Percentiles rank a stretch among this genome's conserved stretches.
These are phyloP conservation scores for Struthio camelus DNA, from an alignment of 2,113 vertebrate genomes.

Conservation along the genomic window DNA sequence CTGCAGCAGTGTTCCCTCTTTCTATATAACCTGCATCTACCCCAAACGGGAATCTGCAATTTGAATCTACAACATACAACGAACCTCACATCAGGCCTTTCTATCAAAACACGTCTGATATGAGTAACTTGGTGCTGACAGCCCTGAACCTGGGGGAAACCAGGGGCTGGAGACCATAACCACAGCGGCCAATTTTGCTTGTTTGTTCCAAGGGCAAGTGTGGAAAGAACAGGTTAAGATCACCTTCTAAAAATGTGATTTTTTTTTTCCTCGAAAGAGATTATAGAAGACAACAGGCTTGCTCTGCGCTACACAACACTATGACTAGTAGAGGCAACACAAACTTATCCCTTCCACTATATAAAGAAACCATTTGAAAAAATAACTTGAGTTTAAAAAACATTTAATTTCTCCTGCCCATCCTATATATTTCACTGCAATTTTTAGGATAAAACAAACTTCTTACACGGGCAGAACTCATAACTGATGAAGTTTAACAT, in stretches of 20 bases:
- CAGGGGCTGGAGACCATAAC: neutral
- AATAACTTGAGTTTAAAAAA: neutral
- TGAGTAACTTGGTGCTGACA: neutral
- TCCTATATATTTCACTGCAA: rapidly evolving
- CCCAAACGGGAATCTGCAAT: neutral
- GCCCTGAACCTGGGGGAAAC: neutral
- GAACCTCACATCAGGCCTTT: neutral
- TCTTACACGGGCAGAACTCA: neutral
- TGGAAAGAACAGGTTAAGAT: neutral
- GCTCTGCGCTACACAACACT: too few relatives aligned
- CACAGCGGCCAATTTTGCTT: too few relatives aligned
- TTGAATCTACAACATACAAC: neutral
- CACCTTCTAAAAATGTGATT: too few relatives aligned
- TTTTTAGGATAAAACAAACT: neutral
- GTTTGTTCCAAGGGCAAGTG: too few relatives aligned
- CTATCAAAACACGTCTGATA: neutral
- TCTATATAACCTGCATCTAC: neutral
- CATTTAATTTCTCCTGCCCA: neutral
- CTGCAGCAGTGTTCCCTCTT: neutral
- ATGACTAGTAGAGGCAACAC: neutral
- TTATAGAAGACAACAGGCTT: too few relatives aligned
- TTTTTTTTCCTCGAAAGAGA: too few relatives aligned
- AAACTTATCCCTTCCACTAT: neutral
- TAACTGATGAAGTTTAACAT: neutral
- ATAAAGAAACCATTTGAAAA: neutral